These are phyloP conservation scores for Glareola pratincola DNA, from an alignment of 2,113 vertebrate species.

Conservation along the genomic window DNA sequence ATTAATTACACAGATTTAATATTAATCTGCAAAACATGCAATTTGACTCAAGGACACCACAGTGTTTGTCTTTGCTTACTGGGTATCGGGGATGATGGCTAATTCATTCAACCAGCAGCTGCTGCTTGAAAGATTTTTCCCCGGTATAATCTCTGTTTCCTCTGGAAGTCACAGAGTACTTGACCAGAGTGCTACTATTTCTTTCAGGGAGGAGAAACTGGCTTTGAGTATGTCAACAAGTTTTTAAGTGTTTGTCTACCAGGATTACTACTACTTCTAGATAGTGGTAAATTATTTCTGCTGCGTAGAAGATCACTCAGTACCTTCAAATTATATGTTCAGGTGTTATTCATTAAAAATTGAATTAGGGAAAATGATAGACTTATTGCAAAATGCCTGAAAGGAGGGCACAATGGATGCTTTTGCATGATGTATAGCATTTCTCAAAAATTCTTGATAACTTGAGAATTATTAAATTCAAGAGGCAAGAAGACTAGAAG, in stretches of 20 bases:
- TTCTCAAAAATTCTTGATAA: neutral
- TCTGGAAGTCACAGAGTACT: neutral
- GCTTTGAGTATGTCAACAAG: neutral
- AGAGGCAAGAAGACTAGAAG: neutral
- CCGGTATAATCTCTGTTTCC: neutral
- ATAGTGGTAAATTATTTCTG: neutral
- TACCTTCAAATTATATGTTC: neutral
- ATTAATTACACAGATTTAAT: neutral
- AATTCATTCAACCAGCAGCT: neutral
- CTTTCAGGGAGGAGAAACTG: neutral
- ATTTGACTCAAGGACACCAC: neutral
- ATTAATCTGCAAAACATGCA: neutral
- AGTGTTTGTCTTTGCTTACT: neutral
- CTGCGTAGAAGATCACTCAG: neutral
- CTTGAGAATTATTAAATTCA: neutral
- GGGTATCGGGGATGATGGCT: rapidly evolving
- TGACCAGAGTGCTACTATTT: neutral
- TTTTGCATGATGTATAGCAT: neutral
- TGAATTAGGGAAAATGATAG: neutral
- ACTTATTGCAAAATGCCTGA: neutral
- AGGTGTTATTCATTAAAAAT: neutral
- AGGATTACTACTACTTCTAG: neutral
- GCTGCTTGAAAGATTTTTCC: neutral
- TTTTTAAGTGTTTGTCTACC: neutral
- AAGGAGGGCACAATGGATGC: neutral